Evolutionary conservation across 2,797 vertebrate genomes (phyloP).

Genomic region (Urocyon cinereoargenteus): DNA sequence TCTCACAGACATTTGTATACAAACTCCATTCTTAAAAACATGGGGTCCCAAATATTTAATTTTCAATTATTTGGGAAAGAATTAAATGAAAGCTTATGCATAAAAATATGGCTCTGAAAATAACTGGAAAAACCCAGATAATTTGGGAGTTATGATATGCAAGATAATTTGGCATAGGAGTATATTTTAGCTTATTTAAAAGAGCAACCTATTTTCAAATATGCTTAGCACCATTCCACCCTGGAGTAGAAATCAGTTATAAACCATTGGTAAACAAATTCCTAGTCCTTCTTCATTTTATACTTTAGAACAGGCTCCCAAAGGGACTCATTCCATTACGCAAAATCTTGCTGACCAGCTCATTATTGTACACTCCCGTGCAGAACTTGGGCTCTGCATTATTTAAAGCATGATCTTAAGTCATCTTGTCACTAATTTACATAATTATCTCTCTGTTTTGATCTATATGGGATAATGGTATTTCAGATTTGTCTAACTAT

Average conservation of each 20-base stretch:
- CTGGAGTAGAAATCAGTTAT: slow-evolving; percentile 16
- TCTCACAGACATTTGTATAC: background rate
- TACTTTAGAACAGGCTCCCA: background rate
- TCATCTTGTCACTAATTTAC: slow-evolving; percentile 19
- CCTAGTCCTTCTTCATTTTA: background rate
- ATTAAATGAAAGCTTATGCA: background rate
- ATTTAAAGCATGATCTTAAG: background rate
- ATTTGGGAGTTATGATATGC: background rate
- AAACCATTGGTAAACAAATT: background rate
- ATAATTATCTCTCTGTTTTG: background rate
- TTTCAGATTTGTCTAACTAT: background rate
- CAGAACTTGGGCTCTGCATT: background rate
- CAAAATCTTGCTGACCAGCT: background rate
- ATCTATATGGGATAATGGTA: background rate
- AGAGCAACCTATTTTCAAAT: background rate
- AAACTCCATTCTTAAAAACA: background rate
- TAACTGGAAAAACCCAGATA: background rate
- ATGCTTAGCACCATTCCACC: background rate
- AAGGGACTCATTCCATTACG: background rate
- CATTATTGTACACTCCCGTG: background rate
- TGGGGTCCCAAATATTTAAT: background rate
- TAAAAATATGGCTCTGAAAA: background rate
- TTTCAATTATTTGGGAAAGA: background rate
- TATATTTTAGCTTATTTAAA: background rate
- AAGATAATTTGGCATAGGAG: background rate